Evolutionary conservation across 2,888 invertebrate genomes (phyloP), one percentile per base, ranked within the genome.

Genomic region (Cremastinae sp.): DNA sequence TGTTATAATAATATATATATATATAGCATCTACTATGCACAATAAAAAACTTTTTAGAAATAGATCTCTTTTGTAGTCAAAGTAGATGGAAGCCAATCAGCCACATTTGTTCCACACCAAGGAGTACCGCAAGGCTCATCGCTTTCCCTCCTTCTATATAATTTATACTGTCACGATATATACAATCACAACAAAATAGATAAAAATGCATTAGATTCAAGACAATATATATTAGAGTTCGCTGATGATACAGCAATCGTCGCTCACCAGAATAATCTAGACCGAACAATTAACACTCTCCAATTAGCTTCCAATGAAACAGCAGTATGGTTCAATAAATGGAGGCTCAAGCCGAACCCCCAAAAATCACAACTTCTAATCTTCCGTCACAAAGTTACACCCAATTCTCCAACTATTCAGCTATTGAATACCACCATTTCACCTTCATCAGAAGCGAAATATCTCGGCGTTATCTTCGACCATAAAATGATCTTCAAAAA

Each of bases 291-390:
- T 14, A 18, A 9, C 1, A 2, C 45, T 59, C 83, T 62, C 86
- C 9, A 85, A 78, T 0, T 85, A 86, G 64, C 81, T 83, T 59
- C 84, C 85, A 1, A 62, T 7, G 37, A 49, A 2, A 49, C 47
- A 2, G 18, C 49, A 7, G 49, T 7, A 3, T 62, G 66, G 73
- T 74, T 74, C 16, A 66, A 74, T 10, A 66, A 59, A 56, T 74
- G 69, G 74, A 37, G 61, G 2, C 74, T 53, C 9, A 61, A 69
- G 45, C 74, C 68, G 43, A 74, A 61, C 18, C 45, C 69, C 1
- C 10, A 5, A 0, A 62, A 62, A 37, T 62, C 49, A 2, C 35
- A 62, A 56, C 45, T 45, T n/a, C 45, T 0, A 1, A 0, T 45
- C 45, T 0, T 14, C 45, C 16, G 9, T n/a, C 12, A 2, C 14